phyloP scores from a whole-genome alignment of 1,140 invertebrate genomes.

The Phortica variegata region DNA sequence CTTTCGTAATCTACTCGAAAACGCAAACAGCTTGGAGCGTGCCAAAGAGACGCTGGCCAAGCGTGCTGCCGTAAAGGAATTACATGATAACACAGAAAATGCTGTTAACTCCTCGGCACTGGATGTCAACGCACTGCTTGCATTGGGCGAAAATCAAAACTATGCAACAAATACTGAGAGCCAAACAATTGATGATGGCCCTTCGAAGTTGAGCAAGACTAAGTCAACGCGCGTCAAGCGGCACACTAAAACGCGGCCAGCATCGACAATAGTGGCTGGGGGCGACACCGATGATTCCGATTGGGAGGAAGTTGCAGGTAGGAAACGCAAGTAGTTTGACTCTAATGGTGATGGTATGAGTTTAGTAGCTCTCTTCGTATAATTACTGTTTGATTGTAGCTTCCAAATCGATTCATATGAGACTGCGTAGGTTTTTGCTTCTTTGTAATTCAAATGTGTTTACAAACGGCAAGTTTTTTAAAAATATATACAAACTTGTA shows the following conservation, averaged over 20 bases:
- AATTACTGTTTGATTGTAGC: slow-evolving; percentile 15
- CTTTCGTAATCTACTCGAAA: slow-evolving; percentile 46
- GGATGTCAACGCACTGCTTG: slow-evolving; percentile 56
- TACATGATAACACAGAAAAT: slow-evolving; percentile 15
- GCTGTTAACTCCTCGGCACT: slow-evolving; percentile 25
- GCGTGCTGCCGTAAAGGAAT: slow-evolving; percentile 19
- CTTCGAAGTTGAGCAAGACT: slow-evolving; percentile 41
- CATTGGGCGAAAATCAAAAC: slow-evolving; percentile 58
- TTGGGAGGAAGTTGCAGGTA: slow-evolving; percentile 67
- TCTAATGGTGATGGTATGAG: no score
- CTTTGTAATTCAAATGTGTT: slow-evolving; percentile 22
- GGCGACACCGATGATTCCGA: slow-evolving; percentile 65
- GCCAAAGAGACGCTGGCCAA: slow-evolving; percentile 41
- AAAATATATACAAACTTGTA: slow-evolving; percentile 8
- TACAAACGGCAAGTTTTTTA: no score
- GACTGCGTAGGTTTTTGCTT: slow-evolving; percentile 45
- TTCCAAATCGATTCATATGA: slow-evolving; percentile 52
- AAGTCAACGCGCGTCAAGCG: slow-evolving; percentile 48
- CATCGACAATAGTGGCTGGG: slow-evolving; percentile 40
- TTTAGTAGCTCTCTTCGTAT: background rate
- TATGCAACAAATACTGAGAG: slow-evolving; percentile 24
- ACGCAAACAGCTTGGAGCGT: slow-evolving; percentile 52
- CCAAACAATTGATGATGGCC: slow-evolving; percentile 25
- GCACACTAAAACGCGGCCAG: slow-evolving; percentile 44
- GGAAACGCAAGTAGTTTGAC: slow-evolving; percentile 49